Base-by-base conservation (phyloP, 2,888 invertebrate genomes). In the Copidosoma aretas region DNA sequence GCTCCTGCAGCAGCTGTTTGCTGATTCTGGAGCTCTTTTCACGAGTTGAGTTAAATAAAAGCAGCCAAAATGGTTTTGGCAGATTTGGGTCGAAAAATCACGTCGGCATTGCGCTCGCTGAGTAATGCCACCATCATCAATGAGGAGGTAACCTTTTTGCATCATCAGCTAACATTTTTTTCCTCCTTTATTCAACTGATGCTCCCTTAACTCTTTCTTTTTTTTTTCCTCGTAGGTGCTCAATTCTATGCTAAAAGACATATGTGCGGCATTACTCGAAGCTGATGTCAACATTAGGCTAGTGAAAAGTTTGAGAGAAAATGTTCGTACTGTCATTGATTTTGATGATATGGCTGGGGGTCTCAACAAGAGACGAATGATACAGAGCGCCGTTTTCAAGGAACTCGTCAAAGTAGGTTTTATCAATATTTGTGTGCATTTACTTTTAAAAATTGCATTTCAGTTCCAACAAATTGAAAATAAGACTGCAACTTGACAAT, bases 311-410 rank as follows among this genome's bases (percentile, higher is more conserved):
- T 87, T 99, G 53, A 89, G 97, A 74, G 98, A 98, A 86, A 99
- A 98, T 95, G 98, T 99, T 39, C 90, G 95, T 68, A 90, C 93
- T 58, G 96, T 97, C 73, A 98, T 99, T 84, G 97, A 99, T 85
- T 99, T 99, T 85, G 98, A 99, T 81, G 99, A 99, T 84, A 99
- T 99, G 97, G 98, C 98, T 77, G 94, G 94, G 51, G 99, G 99
- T 10, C 91, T 99, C 59, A 99, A 99, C 84, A 99, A 99, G 82
- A 88, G 98, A 62, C 89, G 97, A 68, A 97, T 99, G 95, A 99
- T 99, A 78, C 98, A 99, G 83, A 98, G 95, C 76, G 97, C 98
- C 64, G 98, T 99, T 0, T 98, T 97, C 85, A 96, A 97, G 83
- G 98, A 99, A 86, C 90, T 99, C 64, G 93, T 98, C 14, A 98